Evolutionary conservation across 2,113 vertebrate species (phyloP).

Genomic region (Numida meleagris): DNA sequence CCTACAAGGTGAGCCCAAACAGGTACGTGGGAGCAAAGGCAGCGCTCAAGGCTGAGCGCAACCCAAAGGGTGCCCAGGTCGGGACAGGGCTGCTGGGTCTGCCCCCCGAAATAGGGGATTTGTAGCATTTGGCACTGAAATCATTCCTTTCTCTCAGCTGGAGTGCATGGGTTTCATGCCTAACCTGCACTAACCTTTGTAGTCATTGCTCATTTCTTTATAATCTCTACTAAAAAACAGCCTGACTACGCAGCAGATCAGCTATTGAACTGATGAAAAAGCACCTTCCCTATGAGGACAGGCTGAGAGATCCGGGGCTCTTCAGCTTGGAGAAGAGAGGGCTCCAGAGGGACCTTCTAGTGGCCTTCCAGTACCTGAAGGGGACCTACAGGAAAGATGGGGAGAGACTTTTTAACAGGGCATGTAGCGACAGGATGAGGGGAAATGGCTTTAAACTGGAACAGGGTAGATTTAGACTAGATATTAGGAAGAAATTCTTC

Average conservation of each 20-base stretch:
- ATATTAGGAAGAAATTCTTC: no score
- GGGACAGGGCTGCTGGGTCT: not conserved
- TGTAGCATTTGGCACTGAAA: not conserved
- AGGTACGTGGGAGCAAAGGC: not conserved
- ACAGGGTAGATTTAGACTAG: no score
- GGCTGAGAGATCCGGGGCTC: no score
- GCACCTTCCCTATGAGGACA: no score
- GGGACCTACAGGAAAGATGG: no score
- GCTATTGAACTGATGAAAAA: not conserved
- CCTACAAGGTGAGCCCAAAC: not conserved
- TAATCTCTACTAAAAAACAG: accelerated
- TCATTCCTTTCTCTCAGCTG: accelerated
- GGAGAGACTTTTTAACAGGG: no score
- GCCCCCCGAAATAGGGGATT: not conserved
- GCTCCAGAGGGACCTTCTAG: no score
- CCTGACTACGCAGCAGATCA: not conserved
- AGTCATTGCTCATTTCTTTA: not conserved
- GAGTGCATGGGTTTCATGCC: no score
- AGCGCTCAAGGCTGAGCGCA: not conserved
- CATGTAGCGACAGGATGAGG: no score
- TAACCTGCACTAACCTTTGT: not conserved
- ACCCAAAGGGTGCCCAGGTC: not conserved
- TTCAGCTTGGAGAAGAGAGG: no score
- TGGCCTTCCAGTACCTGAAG: no score
- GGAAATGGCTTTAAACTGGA: no score